Conservation (phyloP, 2,888 invertebrate genomes). For the Mellilla xanthometata region DNA sequence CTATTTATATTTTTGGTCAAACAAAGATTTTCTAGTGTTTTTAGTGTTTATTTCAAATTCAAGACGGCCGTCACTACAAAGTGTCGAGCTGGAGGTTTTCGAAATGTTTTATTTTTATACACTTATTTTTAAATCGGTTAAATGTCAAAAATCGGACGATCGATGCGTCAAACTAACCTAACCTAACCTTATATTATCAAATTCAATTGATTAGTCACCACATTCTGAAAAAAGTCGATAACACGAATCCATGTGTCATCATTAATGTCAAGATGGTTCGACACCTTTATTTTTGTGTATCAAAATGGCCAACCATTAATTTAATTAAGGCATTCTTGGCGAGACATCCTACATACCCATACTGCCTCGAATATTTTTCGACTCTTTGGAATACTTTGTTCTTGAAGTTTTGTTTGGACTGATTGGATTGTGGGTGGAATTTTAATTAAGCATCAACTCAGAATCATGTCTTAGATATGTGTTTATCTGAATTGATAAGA, state of each 20-base stretch:
- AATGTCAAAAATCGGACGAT: no score
- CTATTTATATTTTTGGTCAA: no score
- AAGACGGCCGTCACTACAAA: no score
- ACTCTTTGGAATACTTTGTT: slow-evolving; percentile 45
- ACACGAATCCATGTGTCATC: slow-evolving; percentile 58
- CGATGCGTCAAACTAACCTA: slow-evolving; percentile 8
- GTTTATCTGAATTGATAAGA: background rate
- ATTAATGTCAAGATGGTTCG: slow-evolving; percentile 64
- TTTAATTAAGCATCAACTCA: slow-evolving; percentile 60
- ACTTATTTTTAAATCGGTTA: no score
- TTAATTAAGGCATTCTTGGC: slow-evolving; percentile 75
- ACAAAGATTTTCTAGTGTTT: no score
- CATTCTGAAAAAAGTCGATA: slow-evolving; percentile 21
- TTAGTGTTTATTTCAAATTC: no score
- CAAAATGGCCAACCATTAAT: slow-evolving; percentile 71
- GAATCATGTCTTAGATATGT: slow-evolving; percentile 2
- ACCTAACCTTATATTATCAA: background rate
- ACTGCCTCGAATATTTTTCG: slow-evolving; percentile 58
- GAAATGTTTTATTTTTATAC: no score
- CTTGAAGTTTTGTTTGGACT: slow-evolving; percentile 49
- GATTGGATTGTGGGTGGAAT: slow-evolving; percentile 60
- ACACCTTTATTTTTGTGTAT: slow-evolving; percentile 59
- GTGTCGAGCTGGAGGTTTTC: no score
- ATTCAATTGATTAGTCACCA: slow-evolving; percentile 25
- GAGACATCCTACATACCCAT: slow-evolving; percentile 62